A percentile compares a stretch with the other conserved stretches of the same genome.
These are phyloP conservation scores for Phoxinus phoxinus DNA, from an alignment of 2,113 vertebrate species.

Conservation along the genomic window DNA sequence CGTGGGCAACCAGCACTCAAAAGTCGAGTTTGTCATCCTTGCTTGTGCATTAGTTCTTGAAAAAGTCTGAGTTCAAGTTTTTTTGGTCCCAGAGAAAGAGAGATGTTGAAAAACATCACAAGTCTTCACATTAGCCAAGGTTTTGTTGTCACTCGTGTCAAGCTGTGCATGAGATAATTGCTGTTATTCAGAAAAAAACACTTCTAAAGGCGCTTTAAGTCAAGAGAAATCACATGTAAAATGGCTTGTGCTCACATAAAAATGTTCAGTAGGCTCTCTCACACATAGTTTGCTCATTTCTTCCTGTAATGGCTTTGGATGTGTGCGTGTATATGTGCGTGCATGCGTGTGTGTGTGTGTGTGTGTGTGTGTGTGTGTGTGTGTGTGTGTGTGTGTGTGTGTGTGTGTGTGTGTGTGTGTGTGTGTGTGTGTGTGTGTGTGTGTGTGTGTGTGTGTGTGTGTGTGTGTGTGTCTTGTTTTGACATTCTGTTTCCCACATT, in stretches of 20 bases:
- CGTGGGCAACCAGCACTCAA: not conserved
- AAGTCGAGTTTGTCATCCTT: not conserved
- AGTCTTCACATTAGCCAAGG: not conserved
- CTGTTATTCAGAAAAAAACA: slow-evolving; percentile 21
- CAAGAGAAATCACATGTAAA: not conserved
- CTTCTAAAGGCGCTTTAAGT: not conserved
- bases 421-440: too few relatives aligned
- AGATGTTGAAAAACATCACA: not conserved
- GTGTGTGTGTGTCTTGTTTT: not conserved
- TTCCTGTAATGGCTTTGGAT: not conserved
- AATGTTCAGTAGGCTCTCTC: not conserved
- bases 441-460: too few relatives aligned
- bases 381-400: too few relatives aligned
- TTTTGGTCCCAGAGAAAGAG: not conserved
- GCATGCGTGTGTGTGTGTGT: too few relatives aligned
- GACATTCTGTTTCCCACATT: not conserved
- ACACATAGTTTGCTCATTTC: not conserved
- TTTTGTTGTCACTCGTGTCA: slow-evolving; percentile 13
- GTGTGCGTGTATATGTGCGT: not conserved
- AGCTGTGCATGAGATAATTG: slow-evolving; percentile 19
- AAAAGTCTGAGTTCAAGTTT: not conserved
- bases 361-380: too few relatives aligned
- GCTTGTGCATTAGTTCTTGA: not conserved
- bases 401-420: too few relatives aligned
- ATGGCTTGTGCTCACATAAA: not conserved